Evolutionary conservation across 2,888 invertebrate genomes (phyloP).

Genomic region (Lucinisca nassula): DNA sequence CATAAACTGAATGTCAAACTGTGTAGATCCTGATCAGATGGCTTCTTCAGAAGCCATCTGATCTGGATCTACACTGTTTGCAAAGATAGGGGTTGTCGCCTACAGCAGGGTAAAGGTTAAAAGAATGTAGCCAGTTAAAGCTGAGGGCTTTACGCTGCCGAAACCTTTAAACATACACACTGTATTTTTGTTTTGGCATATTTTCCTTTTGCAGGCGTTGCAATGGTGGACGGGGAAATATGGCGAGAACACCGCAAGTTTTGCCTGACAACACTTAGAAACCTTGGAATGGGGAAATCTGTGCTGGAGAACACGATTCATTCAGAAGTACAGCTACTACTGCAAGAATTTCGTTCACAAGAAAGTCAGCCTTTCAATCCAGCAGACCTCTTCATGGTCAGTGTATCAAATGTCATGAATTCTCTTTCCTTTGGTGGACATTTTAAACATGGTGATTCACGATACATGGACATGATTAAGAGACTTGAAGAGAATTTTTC

Average conservation of each 20-base stretch:
- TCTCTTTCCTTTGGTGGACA: conserved; percentile 38
- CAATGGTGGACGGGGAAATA: conserved; percentile 8
- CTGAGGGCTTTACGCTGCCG: too few species aligned
- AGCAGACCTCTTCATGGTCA: not conserved
- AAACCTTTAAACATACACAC: too few species aligned
- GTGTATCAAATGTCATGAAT: conserved; percentile 42
- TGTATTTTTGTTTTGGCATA: too few species aligned
- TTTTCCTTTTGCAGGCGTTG: too few species aligned
- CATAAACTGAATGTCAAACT: too few species aligned
- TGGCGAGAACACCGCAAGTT: conserved; percentile 72
- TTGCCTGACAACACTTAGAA: conserved; percentile 58
- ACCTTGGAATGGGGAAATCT: conserved; percentile 67
- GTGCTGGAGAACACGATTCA: conserved; percentile 60
- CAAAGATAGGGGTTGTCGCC: too few species aligned
- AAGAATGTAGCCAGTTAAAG: too few species aligned
- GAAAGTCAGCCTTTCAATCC: conserved; percentile 29
- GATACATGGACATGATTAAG: conserved; percentile 11
- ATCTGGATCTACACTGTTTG: too few species aligned
- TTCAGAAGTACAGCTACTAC: conserved; percentile 42
- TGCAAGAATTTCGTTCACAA: not conserved
- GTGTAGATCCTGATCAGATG: too few species aligned
- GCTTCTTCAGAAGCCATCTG: too few species aligned
- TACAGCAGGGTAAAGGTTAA: too few species aligned
- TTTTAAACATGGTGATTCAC: conserved; percentile 36
- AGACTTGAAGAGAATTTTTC: conserved; percentile 17